phyloP scores from a whole-genome alignment of 2,888 invertebrate genomes.

The Meghimatium bilineatum region DNA sequence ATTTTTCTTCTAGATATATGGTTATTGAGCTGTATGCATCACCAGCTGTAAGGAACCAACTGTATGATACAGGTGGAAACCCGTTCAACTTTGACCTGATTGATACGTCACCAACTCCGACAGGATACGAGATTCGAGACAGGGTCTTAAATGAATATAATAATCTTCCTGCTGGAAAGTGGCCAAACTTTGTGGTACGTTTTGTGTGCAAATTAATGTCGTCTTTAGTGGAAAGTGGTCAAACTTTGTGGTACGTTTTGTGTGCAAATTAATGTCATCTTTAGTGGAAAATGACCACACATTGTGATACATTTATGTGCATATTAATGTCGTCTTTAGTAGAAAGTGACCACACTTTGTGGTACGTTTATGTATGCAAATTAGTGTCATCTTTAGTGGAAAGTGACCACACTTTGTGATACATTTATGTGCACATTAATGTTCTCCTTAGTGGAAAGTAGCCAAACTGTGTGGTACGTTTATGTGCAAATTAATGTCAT shows the following conservation, averaged over 20 bases:
- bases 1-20: conserved; percentile 39
- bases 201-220: too few species aligned
- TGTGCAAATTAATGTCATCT: conserved; percentile 39
- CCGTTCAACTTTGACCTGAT: conserved; percentile 64
- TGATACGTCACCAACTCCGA: background rate
- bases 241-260: conserved; percentile 58
- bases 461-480: conserved; percentile 59
- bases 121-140: conserved; percentile 43
- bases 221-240: conserved; percentile 55
- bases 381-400: conserved; percentile 43
- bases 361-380: too few species aligned
- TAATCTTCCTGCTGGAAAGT: conserved; percentile 49
- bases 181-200: conserved; percentile 61
- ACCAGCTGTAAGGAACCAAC: conserved; percentile 55
- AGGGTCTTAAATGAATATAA: conserved; percentile 47
- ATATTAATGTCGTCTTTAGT: conserved; percentile 42
- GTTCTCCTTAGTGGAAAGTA: too few species aligned
- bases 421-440: too few species aligned
- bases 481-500: too few species aligned
- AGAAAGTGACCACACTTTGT: conserved; percentile 59
- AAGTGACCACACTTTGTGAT: conserved; percentile 60
- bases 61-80: conserved; percentile 68
- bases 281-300: conserved; percentile 56
- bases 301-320: conserved; percentile 56
- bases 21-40: conserved; percentile 50